Percentiles rank a stretch among this genome's conserved stretches.
phyloP scores from a whole-genome alignment of 2,113 vertebrate genomes.

The Polypterus bichir region DNA sequence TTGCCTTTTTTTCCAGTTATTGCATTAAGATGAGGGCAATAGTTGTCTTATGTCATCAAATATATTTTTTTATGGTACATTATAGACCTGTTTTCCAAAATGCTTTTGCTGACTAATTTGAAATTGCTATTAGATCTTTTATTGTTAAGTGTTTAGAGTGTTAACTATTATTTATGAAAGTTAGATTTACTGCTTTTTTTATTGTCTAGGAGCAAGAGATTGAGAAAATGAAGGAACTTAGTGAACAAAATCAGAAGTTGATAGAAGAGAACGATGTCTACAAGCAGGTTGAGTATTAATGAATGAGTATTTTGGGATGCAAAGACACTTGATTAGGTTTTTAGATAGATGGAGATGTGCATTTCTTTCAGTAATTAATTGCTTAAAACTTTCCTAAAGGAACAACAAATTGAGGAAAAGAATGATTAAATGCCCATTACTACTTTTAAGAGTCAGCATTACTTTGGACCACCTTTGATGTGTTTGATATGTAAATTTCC shows the following conservation, averaged over 20 bases:
- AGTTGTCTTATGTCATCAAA: too few species aligned
- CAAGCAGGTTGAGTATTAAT: conserved; percentile 57
- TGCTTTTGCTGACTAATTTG: too few species aligned
- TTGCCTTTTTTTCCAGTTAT: too few species aligned
- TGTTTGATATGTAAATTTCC: too few species aligned
- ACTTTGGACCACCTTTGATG: neutral
- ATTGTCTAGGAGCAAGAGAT: conserved; percentile 72
- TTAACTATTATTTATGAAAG: too few species aligned
- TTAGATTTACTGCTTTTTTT: neutral
- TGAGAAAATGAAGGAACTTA: conserved; percentile 57
- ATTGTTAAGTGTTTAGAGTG: too few species aligned
- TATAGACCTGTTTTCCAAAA: too few species aligned
- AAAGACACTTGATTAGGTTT: neutral
- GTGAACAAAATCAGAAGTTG: conserved; percentile 68
- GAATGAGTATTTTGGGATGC: neutral
- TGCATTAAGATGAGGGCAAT: too few species aligned
- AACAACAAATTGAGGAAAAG: too few species aligned
- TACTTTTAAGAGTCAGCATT: neutral
- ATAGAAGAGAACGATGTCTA: conserved; percentile 59
- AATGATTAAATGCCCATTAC: neutral
- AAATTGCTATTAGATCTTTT: too few species aligned
- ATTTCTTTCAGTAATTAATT: neutral
- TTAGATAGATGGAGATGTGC: neutral
- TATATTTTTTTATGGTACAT: too few species aligned
- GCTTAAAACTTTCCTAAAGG: too few species aligned